Base-by-base conservation (phyloP, 2,888 invertebrate species). In the Platerodrilus igneus region DNA sequence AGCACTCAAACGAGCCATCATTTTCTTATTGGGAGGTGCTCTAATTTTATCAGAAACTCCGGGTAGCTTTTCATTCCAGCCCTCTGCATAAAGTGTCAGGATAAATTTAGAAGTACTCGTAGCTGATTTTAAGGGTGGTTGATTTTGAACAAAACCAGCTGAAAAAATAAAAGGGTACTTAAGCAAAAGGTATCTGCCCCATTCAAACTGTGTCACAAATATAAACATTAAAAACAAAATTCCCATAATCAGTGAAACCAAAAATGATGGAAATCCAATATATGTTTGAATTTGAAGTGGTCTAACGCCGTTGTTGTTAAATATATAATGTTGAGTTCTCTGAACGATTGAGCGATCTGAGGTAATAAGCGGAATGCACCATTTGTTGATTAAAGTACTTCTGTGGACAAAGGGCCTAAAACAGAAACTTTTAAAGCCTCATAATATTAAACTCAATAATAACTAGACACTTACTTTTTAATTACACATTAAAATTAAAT, bases 231-330 rank as follows among this genome's bases (percentile, higher is more conserved):
- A 56, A 0, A 70, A 22, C 0, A 82, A 8, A 0, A 81, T 63
- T 1, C 64, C 48, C 0, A 76, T 44, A 21, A 83, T 1, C 77
- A 75, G 59, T 1, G 77, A 75, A 8, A 71, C 68, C 9, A 59
- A 51, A 43, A 44, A 64, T n/a, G n/a, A n/a, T n/a, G n/a, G n/a
- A n/a, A n/a, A n/a, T n/a, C n/a, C 45, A 32, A 60, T 56, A 64
- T 93, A 95, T 0, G 86, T 79, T 20, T 77, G 73, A 64, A 87
- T 74, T 67, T 92, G 91, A 6, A 77, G 77, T 0, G 95, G 93
- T 3, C 90, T 76, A 49, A 77, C 72, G 36, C 82, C 76, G 1
- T 78, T 74, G 1, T 70, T 64, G 23, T 83, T 79, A 61, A 78
- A 81, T 11, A 89, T 74, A 60, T 76, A 77, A 31, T 86, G 76